These are phyloP conservation scores for Mactra quadrangularis DNA, from an alignment of 1,140 invertebrate species.

Conservation along the genomic window DNA sequence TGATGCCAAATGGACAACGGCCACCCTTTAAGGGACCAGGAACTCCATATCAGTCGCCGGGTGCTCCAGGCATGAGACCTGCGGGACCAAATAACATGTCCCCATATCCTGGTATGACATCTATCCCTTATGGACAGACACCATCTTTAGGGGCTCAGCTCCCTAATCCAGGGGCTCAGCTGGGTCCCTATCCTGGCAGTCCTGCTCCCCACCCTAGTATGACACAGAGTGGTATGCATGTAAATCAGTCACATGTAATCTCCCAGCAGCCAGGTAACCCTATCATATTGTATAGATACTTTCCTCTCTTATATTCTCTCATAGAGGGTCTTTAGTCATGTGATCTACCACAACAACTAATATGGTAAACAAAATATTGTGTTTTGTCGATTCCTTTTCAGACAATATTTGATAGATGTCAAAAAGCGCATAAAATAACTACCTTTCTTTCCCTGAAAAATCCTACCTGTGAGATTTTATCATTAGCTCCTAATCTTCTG, in stretches of 20 bases:
- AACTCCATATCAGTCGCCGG: slow-evolving; percentile 28
- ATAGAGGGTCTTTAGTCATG: too few species aligned
- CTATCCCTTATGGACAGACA: slow-evolving; percentile 55
- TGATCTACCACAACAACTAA: too few species aligned
- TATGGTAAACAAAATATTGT: too few species aligned
- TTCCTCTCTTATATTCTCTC: too few species aligned
- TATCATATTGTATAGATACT: neutral
- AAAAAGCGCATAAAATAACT: too few species aligned
- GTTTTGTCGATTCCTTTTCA: too few species aligned
- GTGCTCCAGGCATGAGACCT: slow-evolving; percentile 38
- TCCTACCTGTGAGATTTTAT: too few species aligned
- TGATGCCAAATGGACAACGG: slow-evolving; percentile 33
- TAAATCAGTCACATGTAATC: slow-evolving; percentile 36
- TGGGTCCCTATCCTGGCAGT: slow-evolving; percentile 37
- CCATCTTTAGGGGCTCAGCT: slow-evolving; percentile 37
- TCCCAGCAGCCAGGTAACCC: slow-evolving; percentile 49
- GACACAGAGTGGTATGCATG: slow-evolving; percentile 59
- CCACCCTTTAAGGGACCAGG: slow-evolving; percentile 21
- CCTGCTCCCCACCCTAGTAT: slow-evolving; percentile 59
- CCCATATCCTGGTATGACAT: slow-evolving; percentile 56
- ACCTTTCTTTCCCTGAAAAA: too few species aligned
- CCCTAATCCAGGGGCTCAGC: slow-evolving; percentile 32
- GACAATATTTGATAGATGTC: too few species aligned
- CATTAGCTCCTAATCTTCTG: too few species aligned
- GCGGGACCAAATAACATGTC: slow-evolving; percentile 29